Percentiles rank a stretch among this genome's conserved stretches.
Conservation (phyloP, 2,113 vertebrate species). For the Nerophis ophidion region DNA sequence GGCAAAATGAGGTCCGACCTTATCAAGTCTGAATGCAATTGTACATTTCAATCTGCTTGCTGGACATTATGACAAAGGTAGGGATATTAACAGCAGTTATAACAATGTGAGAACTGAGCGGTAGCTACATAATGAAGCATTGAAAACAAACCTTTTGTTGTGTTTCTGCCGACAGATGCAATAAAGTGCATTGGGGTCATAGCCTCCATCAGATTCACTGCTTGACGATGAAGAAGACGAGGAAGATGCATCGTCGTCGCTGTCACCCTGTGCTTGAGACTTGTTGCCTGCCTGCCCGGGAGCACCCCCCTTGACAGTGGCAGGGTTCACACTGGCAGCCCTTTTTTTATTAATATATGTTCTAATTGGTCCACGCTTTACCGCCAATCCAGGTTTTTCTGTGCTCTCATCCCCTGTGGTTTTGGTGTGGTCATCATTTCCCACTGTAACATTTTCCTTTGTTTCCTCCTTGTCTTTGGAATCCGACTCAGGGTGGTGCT, state of each 20-base stretch:
- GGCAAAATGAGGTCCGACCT: too few species aligned
- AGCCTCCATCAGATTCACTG: constrained; percentile 79
- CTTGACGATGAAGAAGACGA: constrained; percentile 53
- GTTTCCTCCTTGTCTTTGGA: constrained; percentile 54
- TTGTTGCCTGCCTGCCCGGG: constrained; percentile 20
- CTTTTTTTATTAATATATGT: constrained; percentile 56
- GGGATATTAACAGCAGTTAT: background rate
- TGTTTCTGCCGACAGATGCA: constrained; percentile 97
- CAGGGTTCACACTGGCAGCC: constrained; percentile 30
- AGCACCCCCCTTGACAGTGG: constrained; percentile 41
- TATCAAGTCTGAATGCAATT: too few species aligned
- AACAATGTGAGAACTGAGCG: background rate
- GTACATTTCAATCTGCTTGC: too few species aligned
- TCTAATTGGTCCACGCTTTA: constrained; percentile 59
- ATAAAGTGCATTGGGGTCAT: constrained; percentile 89
- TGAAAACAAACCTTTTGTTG: constrained; percentile 83
- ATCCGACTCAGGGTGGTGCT: constrained; percentile 44
- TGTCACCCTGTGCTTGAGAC: constrained; percentile 2
- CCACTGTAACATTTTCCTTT: constrained; percentile 6
- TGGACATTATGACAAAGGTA: too few species aligned
- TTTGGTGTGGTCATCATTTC: constrained; percentile 9
- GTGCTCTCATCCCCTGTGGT: constrained; percentile 35
- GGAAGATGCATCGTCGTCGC: constrained; percentile 26
- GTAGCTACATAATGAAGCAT: background rate
- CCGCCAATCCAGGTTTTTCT: constrained; percentile 51